These are phyloP conservation scores for Leptinotarsa tumamoca DNA, from an alignment of 2,888 invertebrate species.

Conservation along the genomic window DNA sequence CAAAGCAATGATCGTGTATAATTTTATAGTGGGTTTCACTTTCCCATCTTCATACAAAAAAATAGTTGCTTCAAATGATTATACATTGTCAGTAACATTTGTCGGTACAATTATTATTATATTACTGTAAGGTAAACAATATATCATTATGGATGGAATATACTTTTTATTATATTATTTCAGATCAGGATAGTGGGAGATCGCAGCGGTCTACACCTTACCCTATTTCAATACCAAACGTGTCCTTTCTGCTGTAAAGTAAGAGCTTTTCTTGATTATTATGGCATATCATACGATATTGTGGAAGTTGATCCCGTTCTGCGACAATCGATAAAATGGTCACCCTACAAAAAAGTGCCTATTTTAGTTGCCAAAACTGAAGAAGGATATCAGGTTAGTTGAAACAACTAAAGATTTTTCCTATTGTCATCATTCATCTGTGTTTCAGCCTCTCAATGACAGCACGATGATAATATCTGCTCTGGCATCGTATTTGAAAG, in stretches of 20 bases:
- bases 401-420: background rate
- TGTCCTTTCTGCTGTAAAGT: slow-evolving; percentile 99
- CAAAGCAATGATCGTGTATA: no score
- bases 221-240: slow-evolving; percentile 95
- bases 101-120: no score
- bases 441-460: slow-evolving; percentile 85
- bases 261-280: slow-evolving; percentile 89
- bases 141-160: no score
- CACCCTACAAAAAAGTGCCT: slow-evolving; percentile 94
- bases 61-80: no score
- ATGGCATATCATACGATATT: slow-evolving; percentile 93
- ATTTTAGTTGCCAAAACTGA: slow-evolving; percentile 82
- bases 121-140: no score
- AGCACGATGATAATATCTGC: slow-evolving; percentile 94
- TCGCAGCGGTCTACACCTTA: slow-evolving; percentile 78
- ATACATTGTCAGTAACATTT: no score
- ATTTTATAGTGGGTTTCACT: no score
- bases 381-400: slow-evolving; percentile 77
- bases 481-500: slow-evolving; percentile 81
- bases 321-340: slow-evolving; percentile 92
- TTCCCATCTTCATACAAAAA: no score
- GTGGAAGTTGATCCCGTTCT: slow-evolving; percentile 98
- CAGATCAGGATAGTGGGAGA: slow-evolving; percentile 77
- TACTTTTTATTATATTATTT: slow-evolving; percentile 52
- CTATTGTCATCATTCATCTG: slow-evolving; percentile 28